A percentile compares a stretch with the other conserved stretches of the same genome.
Evolutionary conservation across 2,797 vertebrate genomes (phyloP).

Genomic region (Centroberyx gerrardi): DNA sequence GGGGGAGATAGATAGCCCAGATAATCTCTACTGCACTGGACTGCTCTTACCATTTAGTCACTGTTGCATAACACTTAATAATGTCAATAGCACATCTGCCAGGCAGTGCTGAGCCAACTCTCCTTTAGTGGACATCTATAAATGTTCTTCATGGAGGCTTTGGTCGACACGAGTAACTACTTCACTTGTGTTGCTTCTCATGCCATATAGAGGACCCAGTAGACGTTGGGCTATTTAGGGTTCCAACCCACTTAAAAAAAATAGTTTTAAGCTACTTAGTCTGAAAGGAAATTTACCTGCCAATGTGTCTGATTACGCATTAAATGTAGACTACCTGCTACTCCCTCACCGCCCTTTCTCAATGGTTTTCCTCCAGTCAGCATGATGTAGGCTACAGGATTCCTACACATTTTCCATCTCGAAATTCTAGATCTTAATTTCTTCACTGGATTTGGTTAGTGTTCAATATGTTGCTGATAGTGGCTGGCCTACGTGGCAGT

Average conservation of each 20-base stretch:
- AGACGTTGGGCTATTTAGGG: not conserved
- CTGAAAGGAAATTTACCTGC: slow-evolving; percentile 45
- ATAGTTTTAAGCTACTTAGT: slow-evolving; percentile 9
- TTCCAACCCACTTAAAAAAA: not conserved
- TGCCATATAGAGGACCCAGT: no score
- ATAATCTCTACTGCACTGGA: slow-evolving; percentile 72
- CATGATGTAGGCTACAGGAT: not conserved
- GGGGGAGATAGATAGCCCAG: slow-evolving; percentile 64
- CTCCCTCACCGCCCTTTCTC: slow-evolving; percentile 27
- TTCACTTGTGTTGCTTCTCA: not conserved
- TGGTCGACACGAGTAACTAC: slow-evolving; percentile 18
- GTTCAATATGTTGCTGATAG: slow-evolving; percentile 37
- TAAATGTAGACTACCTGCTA: slow-evolving; percentile 35
- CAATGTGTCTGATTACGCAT: slow-evolving; percentile 51
- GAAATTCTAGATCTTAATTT: slow-evolving; percentile 36
- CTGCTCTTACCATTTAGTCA: slow-evolving; percentile 62
- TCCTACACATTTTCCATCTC: slow-evolving; percentile 67
- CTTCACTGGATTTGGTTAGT: slow-evolving; percentile 25
- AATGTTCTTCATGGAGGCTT: slow-evolving; percentile 13
- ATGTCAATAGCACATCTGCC: slow-evolving; percentile 65
- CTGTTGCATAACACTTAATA: slow-evolving; percentile 70
- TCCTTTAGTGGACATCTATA: slow-evolving; percentile 11
- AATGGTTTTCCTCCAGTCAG: slow-evolving; percentile 52
- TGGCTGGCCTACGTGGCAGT: slow-evolving; percentile 35
- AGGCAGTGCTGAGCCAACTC: not conserved